Evolutionary conservation across 92 coral and sea anemone species (phyloP).

Genomic region (Umimayanthus kanabou): DNA sequence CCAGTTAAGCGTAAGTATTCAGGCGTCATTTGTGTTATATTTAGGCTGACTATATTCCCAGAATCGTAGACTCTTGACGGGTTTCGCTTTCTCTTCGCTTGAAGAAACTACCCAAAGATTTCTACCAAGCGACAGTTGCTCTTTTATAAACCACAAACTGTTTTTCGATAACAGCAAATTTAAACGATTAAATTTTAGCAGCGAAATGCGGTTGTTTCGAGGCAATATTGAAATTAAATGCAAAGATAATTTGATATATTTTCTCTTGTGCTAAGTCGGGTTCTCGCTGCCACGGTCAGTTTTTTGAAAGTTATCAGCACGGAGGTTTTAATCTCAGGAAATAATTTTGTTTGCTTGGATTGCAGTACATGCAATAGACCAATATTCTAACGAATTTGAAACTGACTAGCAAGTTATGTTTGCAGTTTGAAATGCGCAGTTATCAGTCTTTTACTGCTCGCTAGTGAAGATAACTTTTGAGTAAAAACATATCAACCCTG

Average conservation of each 20-base stretch:
- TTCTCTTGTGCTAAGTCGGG: neutral
- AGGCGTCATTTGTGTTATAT: neutral
- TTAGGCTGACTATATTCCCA: neutral
- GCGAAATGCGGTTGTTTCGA: conserved; percentile 28
- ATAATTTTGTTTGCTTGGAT: conserved; percentile 2
- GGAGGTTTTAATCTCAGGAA: neutral
- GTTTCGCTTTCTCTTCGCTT: neutral
- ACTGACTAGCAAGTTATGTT: neutral
- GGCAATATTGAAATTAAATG: conserved; percentile 19
- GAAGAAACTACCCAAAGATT: neutral
- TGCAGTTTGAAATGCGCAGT: neutral
- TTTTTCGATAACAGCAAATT: neutral
- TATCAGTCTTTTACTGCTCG: neutral
- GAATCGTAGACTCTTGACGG: neutral
- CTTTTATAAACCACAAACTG: conserved; percentile 10
- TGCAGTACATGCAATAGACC: neutral
- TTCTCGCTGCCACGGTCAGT: neutral
- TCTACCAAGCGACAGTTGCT: neutral
- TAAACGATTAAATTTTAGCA: conserved; percentile 18
- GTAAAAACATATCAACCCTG: neutral
- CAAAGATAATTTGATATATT: conserved; percentile 33
- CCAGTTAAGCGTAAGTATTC: conserved; percentile 30
- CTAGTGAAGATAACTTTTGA: neutral
- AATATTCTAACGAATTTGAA: neutral
- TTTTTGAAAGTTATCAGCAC: no score